Evolutionary conservation across 2,113 vertebrate genomes (phyloP).

Genomic region (Tragelaphus imberbis): DNA sequence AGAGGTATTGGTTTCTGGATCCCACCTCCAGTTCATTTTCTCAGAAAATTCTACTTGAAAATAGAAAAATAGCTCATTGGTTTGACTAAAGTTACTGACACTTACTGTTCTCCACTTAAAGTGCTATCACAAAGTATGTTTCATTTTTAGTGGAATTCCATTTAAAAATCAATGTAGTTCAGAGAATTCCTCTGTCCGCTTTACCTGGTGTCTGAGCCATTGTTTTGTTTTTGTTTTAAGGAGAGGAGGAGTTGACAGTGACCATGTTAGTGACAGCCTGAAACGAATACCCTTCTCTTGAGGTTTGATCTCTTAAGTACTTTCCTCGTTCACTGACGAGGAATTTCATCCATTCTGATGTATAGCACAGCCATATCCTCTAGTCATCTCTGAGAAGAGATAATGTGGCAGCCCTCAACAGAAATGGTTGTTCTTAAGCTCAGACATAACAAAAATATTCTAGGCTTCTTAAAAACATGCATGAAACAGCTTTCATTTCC

Average conservation of each 20-base stretch:
- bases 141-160: background rate
- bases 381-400: background rate
- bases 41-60: background rate
- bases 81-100: background rate
- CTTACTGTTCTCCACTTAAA: background rate
- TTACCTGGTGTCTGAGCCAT: background rate
- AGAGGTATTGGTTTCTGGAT: background rate
- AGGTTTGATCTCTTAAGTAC: background rate
- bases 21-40: background rate
- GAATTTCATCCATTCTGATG: background rate
- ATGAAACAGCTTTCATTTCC: background rate
- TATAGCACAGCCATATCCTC: background rate
- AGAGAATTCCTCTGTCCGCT: background rate
- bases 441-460: conserved; percentile 6
- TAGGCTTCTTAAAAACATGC: background rate
- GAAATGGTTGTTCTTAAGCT: background rate
- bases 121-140: background rate
- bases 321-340: background rate
- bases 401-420: background rate
- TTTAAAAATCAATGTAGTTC: background rate
- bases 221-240: background rate
- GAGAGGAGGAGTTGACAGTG: background rate
- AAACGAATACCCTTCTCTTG: background rate
- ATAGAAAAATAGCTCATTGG: background rate
- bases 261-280: background rate